Percentiles rank a stretch among this genome's conserved stretches.
Evolutionary conservation across 2,113 vertebrate genomes (phyloP).

Genomic region (Pterocles gutturalis): DNA sequence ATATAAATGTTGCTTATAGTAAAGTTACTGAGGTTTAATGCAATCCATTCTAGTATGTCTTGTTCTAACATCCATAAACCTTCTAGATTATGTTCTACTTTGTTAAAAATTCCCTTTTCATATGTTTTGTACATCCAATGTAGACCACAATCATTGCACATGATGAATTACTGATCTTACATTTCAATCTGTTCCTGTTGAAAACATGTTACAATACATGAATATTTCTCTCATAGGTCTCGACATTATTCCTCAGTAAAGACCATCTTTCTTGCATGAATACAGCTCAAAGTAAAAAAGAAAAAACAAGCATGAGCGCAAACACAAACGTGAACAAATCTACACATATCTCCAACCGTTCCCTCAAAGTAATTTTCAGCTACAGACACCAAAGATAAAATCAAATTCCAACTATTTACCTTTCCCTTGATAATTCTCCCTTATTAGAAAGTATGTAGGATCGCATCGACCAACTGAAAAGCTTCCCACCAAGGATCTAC

Average conservation of each 20-base stretch:
- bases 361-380: constrained; percentile 38
- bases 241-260: constrained; percentile 47
- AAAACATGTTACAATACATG: constrained; percentile 61
- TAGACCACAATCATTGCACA: constrained; percentile 52
- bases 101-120: constrained; percentile 60
- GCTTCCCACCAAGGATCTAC: constrained; percentile 15
- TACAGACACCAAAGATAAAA: constrained; percentile 35
- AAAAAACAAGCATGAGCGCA: background rate
- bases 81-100: constrained; percentile 60
- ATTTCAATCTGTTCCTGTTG: constrained; percentile 57
- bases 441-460: background rate
- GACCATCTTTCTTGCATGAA: constrained; percentile 62
- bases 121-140: constrained; percentile 53
- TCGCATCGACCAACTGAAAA: background rate
- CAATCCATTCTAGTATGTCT: constrained; percentile 48
- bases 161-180: constrained; percentile 64
- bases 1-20: constrained; percentile 59
- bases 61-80: constrained; percentile 58
- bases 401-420: constrained; percentile 55
- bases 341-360: background rate
- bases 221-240: constrained; percentile 42
- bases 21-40: constrained; percentile 65
- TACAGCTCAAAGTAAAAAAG: constrained; percentile 16
- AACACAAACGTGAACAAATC: background rate
- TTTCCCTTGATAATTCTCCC: constrained; percentile 6